Evolutionary conservation across 2,888 invertebrate genomes (phyloP).

Genomic region (Therioaphis trifolii): DNA sequence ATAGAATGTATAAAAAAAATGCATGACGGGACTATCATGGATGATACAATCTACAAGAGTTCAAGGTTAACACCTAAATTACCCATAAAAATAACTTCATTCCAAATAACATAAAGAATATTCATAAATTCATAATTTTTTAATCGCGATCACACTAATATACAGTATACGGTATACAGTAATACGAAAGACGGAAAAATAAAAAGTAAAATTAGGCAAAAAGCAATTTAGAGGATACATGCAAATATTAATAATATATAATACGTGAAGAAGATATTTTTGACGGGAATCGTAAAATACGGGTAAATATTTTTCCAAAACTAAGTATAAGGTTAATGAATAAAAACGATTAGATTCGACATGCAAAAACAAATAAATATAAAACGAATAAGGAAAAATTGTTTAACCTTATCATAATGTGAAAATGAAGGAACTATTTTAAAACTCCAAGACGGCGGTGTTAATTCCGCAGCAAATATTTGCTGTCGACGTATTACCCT

Average conservation of each 20-base stretch:
- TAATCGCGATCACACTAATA: no score
- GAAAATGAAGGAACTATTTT: constrained; percentile 61
- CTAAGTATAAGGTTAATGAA: neutral
- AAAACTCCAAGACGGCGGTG: constrained; percentile 63
- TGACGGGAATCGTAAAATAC: no score
- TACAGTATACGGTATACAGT: no score
- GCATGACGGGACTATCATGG: neutral
- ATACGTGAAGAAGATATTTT: no score
- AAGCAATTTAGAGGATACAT: no score
- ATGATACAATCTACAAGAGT: constrained; percentile 9
- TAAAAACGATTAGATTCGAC: constrained; percentile 10
- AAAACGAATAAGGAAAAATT: neutral
- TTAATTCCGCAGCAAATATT: constrained; percentile 59
- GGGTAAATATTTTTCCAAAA: neutral
- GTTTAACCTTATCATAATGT: constrained; percentile 60
- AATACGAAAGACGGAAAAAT: no score
- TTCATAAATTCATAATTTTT: neutral
- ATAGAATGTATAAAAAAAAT: constrained; percentile 8
- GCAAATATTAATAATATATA: no score
- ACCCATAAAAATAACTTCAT: constrained; percentile 12
- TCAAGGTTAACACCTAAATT: constrained; percentile 18
- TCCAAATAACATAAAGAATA: neutral
- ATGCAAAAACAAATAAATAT: neutral
- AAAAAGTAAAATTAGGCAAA: no score
- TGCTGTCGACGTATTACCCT: constrained; percentile 59